Evolutionary conservation across 2,888 invertebrate genomes (phyloP).

Genomic region (Temnothorax unifasciatus): DNA sequence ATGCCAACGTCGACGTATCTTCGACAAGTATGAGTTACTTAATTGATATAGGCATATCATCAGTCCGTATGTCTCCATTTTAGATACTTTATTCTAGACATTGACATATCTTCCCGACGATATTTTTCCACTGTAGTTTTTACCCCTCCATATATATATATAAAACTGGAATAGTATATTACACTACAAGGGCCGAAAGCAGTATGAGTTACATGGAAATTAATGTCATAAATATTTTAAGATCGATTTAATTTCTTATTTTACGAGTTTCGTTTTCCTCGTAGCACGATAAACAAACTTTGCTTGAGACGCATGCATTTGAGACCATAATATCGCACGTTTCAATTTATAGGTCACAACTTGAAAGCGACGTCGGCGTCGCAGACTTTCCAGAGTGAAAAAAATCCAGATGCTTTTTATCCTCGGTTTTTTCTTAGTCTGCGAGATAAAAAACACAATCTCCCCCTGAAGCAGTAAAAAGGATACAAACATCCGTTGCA

Average conservation of each 20-base stretch:
- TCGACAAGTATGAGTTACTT: slow-evolving; percentile 8
- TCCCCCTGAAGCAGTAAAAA: background rate
- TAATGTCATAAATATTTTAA: background rate
- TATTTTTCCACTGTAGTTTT: too few species aligned
- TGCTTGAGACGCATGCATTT: background rate
- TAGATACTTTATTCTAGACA: background rate
- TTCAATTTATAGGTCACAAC: background rate
- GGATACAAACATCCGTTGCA: background rate
- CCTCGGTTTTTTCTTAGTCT: background rate
- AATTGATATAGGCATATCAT: background rate
- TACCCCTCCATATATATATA: too few species aligned
- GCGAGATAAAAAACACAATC: slow-evolving; percentile 1
- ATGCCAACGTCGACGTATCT: background rate
- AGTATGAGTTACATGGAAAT: background rate
- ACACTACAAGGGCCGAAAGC: too few species aligned
- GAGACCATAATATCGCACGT: background rate
- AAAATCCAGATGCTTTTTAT: background rate
- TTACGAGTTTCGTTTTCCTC: background rate
- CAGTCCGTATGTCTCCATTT: background rate
- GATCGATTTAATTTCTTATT: background rate
- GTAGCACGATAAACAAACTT: background rate
- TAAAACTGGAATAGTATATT: too few species aligned
- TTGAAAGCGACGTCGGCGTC: background rate
- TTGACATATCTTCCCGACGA: background rate
- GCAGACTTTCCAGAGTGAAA: background rate